Base-by-base conservation (phyloP, 2,888 invertebrate species). In the Scaptomyza flava region DNA sequence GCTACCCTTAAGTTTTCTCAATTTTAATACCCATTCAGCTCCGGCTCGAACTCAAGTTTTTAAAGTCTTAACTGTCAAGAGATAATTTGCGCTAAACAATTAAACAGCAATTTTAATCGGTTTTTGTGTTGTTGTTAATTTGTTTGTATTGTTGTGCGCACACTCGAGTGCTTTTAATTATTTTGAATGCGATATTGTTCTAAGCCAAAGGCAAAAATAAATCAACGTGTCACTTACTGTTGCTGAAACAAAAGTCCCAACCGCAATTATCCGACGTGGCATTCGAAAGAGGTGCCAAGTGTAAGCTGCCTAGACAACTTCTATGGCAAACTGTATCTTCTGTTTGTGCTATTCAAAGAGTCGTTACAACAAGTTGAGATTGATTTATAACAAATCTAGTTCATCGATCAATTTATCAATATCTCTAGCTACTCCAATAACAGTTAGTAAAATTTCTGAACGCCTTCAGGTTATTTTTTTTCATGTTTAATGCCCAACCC, bases 121-220 rank as follows among this genome's bases (percentile, higher is more conserved):
- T 54, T 41, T 60, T 51, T 50, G 36, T 36, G 7, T 57, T 53
- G 54, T 50, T 11, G 58, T 50, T 11, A 12, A 54, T 51, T 60
- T 61, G 46, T 53, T 71, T 51, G 54, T 56, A 51, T 79, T 80
- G 64, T 77, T 70, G 59, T 62, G 71, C 70, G 60, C 77, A 68
- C 79, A 79, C 58, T 79, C 48, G 77, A 81, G 61, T 77, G 80
- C 61, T 77, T 85, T 82, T 82, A 81, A 77, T 84, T 79, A 75
- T 78, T 79, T 70, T 43, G 71, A 64, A 66, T 79, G 68, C 79
- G 68, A 71, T 81, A 70, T 72, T 71, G 81, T 79, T 81, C 66
- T 67, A 69, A 84, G 66, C 81, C 59, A 74, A 69, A 77, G 72
- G 66, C 82, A 79, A 77, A 79, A 77, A 82, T 73, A 82, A 81